A percentile compares a stretch with the other conserved stretches of the same genome.
These are phyloP conservation scores for Potamilus streckersoni DNA, from an alignment of 1,140 invertebrate genomes.

Conservation along the genomic window DNA sequence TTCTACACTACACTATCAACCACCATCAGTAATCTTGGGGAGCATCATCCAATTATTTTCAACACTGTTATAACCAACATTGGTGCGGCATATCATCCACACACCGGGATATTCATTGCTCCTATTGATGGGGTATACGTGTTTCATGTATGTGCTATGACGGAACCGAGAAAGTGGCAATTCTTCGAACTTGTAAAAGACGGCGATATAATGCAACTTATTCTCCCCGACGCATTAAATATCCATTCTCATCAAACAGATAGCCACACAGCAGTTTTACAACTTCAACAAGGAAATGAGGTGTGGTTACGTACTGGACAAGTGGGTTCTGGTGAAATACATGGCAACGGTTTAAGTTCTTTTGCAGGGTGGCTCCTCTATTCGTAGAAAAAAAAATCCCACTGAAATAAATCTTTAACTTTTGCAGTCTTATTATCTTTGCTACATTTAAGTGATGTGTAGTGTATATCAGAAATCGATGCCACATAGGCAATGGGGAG, in stretches of 20 bases:
- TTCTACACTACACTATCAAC: too few species aligned
- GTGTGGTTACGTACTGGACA: background rate
- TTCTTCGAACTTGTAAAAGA: constrained; percentile 2
- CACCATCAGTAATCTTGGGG: background rate
- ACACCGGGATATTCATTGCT: constrained; percentile 9
- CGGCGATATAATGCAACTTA: background rate
- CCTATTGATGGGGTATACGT: constrained; percentile 4
- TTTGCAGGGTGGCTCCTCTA: too few species aligned
- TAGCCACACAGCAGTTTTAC: background rate
- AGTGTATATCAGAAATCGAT: too few species aligned
- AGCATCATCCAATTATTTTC: constrained; percentile 5
- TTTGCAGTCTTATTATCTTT: too few species aligned
- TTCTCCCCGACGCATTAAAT: background rate
- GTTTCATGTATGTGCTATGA: constrained; percentile 7
- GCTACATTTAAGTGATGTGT: too few species aligned
- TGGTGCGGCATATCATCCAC: constrained; percentile 2
- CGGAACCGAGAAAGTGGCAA: background rate
- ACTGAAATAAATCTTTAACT: too few species aligned
- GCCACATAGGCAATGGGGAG: too few species aligned
- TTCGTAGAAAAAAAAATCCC: too few species aligned
- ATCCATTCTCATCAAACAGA: background rate
- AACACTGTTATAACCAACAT: constrained; percentile 7
- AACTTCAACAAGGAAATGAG: background rate
- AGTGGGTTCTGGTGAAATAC: too few species aligned
- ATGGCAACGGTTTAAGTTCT: too few species aligned